These are phyloP conservation scores for Leptura quadrifasciata DNA, from an alignment of 2,888 invertebrate species.

Conservation along the genomic window DNA sequence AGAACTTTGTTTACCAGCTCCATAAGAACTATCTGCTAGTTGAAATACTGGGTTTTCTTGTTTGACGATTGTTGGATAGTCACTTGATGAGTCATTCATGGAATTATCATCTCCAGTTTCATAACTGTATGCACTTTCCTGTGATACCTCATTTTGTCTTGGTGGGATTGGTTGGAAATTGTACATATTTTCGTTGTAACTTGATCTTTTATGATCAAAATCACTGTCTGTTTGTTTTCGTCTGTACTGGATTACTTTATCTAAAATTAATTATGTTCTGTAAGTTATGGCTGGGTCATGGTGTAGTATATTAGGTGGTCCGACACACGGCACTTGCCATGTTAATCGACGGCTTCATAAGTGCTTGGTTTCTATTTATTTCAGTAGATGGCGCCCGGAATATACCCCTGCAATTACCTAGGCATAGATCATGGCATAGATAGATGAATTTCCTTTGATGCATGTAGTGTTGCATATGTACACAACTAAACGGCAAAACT, in stretches of 20 bases:
- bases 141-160: conserved; percentile 25
- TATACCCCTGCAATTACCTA: no score
- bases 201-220: conserved; percentile 23
- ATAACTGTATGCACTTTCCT: conserved; percentile 39
- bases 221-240: conserved; percentile 54
- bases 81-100: conserved; percentile 59
- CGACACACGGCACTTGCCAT: no score
- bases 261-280: conserved; percentile 45
- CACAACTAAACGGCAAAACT: no score
- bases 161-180: conserved; percentile 19
- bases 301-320: no score
- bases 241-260: conserved; percentile 65
- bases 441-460: no score
- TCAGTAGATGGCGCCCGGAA: no score
- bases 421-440: no score
- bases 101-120: conserved; percentile 55
- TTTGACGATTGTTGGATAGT: conserved; percentile 56
- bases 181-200: conserved; percentile 12
- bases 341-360: no score
- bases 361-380: no score
- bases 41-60: conserved; percentile 53
- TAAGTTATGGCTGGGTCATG: no score
- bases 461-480: no score
- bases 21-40: conserved; percentile 60
- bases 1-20: conserved; percentile 27